Evolutionary conservation across 1,140 invertebrate genomes (phyloP).

Genomic region (Propsilocerus akamusi): DNA sequence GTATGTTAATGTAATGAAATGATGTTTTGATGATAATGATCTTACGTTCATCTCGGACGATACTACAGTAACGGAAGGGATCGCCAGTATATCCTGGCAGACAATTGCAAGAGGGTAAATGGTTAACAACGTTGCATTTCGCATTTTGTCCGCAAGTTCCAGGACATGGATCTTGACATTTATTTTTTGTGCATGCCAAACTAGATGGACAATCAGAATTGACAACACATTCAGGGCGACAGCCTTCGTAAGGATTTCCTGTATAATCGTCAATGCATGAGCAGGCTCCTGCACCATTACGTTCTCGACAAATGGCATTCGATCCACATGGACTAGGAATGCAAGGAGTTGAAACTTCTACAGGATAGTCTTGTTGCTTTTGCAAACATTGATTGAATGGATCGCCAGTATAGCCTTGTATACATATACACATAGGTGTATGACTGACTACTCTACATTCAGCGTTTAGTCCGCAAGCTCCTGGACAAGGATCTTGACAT

Average conservation of each 20-base stretch:
- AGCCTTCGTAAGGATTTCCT: conserved; percentile 55
- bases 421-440: conserved; percentile 43
- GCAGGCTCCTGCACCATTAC: conserved; percentile 53
- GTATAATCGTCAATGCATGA: conserved; percentile 49
- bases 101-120: conserved; percentile 55
- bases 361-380: conserved; percentile 22
- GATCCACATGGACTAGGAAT: conserved; percentile 57
- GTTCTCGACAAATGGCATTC: conserved; percentile 59
- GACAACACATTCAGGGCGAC: conserved; percentile 48
- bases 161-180: conserved; percentile 50
- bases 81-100: conserved; percentile 51
- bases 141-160: conserved; percentile 55
- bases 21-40: conserved; percentile 9
- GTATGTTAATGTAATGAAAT: not conserved
- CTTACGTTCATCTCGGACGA: conserved; percentile 35
- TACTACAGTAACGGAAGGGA: conserved; percentile 41
- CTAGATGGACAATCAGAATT: conserved; percentile 49
- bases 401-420: conserved; percentile 45
- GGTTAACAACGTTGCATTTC: conserved; percentile 50
- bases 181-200: conserved; percentile 44
- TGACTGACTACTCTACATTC: conserved; percentile 42
- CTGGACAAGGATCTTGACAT: conserved; percentile 34
- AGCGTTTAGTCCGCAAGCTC: conserved; percentile 40
- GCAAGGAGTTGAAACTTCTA: conserved; percentile 36
- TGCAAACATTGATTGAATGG: conserved; percentile 33